Evolutionary conservation across 2,113 vertebrate species (phyloP).

Genomic region (Noctilio leporinus): DNA sequence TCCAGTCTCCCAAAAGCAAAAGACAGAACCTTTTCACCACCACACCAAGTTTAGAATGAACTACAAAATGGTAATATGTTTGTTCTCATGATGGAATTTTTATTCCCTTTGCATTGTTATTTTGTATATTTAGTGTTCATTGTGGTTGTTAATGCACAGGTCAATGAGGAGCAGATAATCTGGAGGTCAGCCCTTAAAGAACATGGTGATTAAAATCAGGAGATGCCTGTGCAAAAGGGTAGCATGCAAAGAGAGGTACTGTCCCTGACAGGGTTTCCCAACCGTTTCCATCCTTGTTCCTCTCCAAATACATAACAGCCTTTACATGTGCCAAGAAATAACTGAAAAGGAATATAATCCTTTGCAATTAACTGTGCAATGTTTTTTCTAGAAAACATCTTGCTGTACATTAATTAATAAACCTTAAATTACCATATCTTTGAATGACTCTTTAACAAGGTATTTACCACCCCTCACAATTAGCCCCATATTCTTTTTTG

Average conservation of each 20-base stretch:
- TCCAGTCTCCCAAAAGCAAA: not conserved
- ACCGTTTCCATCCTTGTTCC: not conserved
- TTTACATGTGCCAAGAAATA: not conserved
- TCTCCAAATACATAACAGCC: not conserved
- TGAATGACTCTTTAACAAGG: not conserved
- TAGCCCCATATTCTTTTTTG: not conserved
- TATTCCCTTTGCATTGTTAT: not conserved
- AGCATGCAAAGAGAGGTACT: not conserved
- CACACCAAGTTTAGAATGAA: not conserved
- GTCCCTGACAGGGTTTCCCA: not conserved
- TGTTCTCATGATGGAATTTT: not conserved
- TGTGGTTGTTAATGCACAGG: not conserved
- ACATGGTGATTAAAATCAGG: not conserved
- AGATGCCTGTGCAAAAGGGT: not conserved
- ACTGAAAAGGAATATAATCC: not conserved
- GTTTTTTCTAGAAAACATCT: not conserved
- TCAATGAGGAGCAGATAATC: not conserved
- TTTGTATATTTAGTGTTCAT: not conserved
- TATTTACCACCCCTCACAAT: not conserved
- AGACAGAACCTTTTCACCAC: not conserved
- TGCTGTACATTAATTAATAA: not conserved
- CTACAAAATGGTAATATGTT: not conserved
- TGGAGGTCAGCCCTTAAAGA: not conserved
- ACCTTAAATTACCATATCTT: not conserved
- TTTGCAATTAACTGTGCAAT: not conserved